Percentiles rank a stretch among this genome's conserved stretches.
These are phyloP conservation scores for human DNA, from an alignment of 2,113 vertebrate species.

Conservation along the genomic window DNA sequence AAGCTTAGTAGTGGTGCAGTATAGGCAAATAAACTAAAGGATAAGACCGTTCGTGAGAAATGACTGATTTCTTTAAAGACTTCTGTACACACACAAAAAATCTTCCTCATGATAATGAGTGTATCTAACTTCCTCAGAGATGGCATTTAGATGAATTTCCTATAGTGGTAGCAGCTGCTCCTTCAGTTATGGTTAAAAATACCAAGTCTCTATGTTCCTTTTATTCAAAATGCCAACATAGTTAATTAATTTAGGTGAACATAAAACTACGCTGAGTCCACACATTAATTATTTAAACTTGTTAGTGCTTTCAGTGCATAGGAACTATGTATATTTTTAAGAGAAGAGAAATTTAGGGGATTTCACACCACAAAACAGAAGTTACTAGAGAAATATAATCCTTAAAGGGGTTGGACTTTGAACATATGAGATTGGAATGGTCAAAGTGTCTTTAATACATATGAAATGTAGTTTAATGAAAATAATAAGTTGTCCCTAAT, in stretches of 20 bases:
- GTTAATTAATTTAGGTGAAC: conserved; percentile 24
- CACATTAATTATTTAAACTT: not conserved
- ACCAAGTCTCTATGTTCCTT: not conserved
- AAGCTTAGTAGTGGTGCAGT: not conserved
- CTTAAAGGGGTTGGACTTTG: not conserved
- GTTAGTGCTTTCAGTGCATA: not conserved
- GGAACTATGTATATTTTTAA: not conserved
- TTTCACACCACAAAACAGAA: not conserved
- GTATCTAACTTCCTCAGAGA: not conserved
- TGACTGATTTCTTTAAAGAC: conserved; percentile 22
- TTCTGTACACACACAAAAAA: not conserved
- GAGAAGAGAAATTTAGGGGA: not conserved
- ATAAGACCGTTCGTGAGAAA: not conserved
- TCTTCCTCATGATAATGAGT: not conserved
- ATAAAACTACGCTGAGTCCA: not conserved
- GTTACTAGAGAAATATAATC: not conserved
- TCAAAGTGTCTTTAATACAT: not conserved
- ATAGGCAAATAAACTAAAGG: not conserved
- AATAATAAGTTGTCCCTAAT: not conserved
- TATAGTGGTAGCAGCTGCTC: not conserved
- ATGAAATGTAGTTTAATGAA: not conserved
- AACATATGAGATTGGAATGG: not conserved
- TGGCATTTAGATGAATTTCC: conserved; percentile 44
- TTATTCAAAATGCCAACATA: conserved; percentile 25
- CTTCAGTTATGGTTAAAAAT: conserved; percentile 36